A percentile compares a stretch with the other conserved stretches of the same genome.
Evolutionary conservation across 1,140 invertebrate genomes (phyloP).

Genomic region (Drosophila lowei): DNA sequence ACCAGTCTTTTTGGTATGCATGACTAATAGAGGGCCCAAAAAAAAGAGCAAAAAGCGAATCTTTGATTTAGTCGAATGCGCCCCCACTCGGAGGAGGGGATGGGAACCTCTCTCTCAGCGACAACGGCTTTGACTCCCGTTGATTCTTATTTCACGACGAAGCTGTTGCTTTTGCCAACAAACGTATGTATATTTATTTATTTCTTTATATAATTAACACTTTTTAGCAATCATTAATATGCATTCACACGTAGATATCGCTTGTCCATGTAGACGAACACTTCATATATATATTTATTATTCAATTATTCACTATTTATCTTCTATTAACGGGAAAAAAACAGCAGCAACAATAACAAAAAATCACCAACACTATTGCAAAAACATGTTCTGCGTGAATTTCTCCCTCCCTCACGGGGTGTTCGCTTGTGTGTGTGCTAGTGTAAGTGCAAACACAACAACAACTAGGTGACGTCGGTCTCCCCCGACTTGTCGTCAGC

Average conservation of each 20-base stretch:
- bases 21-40: constrained; percentile 60
- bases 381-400: constrained; percentile 74
- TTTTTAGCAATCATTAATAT: constrained; percentile 53
- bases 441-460: constrained; percentile 51
- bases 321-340: constrained; percentile 72
- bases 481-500: constrained; percentile 45
- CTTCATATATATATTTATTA: constrained; percentile 65
- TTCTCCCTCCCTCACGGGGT: constrained; percentile 47
- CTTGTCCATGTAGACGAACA: constrained; percentile 26
- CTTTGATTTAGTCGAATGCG: constrained; percentile 8
- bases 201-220: constrained; percentile 75
- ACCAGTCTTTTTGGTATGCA: constrained; percentile 25
- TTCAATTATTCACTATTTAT: constrained; percentile 81
- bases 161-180: constrained; percentile 42
- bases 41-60: constrained; percentile 9
- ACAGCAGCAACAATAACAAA: constrained; percentile 64
- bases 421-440: constrained; percentile 51
- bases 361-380: constrained; percentile 70
- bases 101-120: no score
- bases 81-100: no score
- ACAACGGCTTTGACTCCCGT: constrained; percentile 12
- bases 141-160: constrained; percentile 59
- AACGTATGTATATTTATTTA: constrained; percentile 25
- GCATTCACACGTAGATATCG: constrained; percentile 48
- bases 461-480: constrained; percentile 48